Evolutionary conservation across 2,113 vertebrate genomes (phyloP).

Genomic region (Thunnus maccoyii): DNA sequence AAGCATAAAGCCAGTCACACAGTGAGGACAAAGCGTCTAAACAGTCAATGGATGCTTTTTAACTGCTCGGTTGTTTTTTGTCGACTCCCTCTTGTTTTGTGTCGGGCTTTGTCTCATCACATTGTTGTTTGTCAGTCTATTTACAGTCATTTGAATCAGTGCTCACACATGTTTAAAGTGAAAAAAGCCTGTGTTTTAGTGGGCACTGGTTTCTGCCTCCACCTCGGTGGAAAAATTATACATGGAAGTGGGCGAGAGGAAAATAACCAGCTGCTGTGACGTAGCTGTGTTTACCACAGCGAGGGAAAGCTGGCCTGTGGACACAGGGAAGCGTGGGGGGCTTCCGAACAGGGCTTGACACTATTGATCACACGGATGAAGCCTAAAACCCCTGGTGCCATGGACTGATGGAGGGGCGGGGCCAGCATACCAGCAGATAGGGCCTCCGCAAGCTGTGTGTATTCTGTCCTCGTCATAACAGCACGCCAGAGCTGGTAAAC

Average conservation of each 20-base stretch:
- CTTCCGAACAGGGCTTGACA: constrained; percentile 31
- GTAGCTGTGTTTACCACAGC: constrained; percentile 50
- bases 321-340: constrained; percentile 37
- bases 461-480: constrained; percentile 66
- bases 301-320: constrained; percentile 28
- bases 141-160: background rate
- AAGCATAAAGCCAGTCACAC: constrained; percentile 64
- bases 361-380: constrained; percentile 65
- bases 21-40: constrained; percentile 56
- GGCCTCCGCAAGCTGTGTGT: constrained; percentile 46
- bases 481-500: constrained; percentile 16
- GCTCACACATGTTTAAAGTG: constrained; percentile 4
- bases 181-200: constrained; percentile 11
- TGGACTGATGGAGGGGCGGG: constrained; percentile 47
- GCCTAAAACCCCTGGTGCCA: constrained; percentile 44
- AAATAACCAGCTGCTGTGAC: constrained; percentile 49
- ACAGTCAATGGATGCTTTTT: constrained; percentile 53
- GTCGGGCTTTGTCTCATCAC: constrained; percentile 52
- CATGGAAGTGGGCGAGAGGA: background rate
- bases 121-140: constrained; percentile 38
- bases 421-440: constrained; percentile 58
- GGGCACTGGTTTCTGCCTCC: background rate
- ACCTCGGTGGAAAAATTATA: background rate
- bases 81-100: constrained; percentile 42
- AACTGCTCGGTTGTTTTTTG: constrained; percentile 39